A percentile compares a stretch with the other conserved stretches of the same genome.
Conservation (phyloP, 1,140 invertebrate species). For the Vanessa atalanta region DNA sequence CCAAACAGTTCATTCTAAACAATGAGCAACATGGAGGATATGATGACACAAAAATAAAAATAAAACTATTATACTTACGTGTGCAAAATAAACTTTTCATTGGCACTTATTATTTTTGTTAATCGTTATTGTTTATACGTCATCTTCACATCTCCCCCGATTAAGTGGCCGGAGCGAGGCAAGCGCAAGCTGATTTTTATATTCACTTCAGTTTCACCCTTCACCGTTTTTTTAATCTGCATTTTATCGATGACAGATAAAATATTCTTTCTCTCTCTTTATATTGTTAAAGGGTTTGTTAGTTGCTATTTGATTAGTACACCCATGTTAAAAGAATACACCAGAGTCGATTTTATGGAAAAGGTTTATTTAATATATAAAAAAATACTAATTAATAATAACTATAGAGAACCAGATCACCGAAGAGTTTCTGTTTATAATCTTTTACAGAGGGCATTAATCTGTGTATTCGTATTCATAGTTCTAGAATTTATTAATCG, state of each 20-base stretch:
- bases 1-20: slow-evolving; percentile 73
- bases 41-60: slow-evolving; percentile 44
- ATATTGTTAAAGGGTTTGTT: slow-evolving; percentile 66
- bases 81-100: slow-evolving; percentile 49
- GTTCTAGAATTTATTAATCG: slow-evolving; percentile 3
- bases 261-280: slow-evolving; percentile 21
- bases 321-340: slow-evolving; percentile 80
- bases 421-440: slow-evolving; percentile 49
- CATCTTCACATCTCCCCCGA: slow-evolving; percentile 43
- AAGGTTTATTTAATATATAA: slow-evolving; percentile 80
- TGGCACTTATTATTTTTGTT: slow-evolving; percentile 45
- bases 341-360: slow-evolving; percentile 78
- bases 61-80: slow-evolving; percentile 73
- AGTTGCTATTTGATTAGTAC: slow-evolving; percentile 75
- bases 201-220: slow-evolving; percentile 48
- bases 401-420: slow-evolving; percentile 76
- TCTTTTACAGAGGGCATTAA: slow-evolving; percentile 2
- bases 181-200: slow-evolving; percentile 62
- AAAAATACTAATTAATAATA: slow-evolving; percentile 66
- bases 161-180: slow-evolving; percentile 50
- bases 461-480: neutral
- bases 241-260: neutral
- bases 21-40: slow-evolving; percentile 61
- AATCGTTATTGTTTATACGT: slow-evolving; percentile 19
- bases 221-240: slow-evolving; percentile 50